phyloP scores from a whole-genome alignment of 2,113 vertebrate species.

The Periophthalmodon schlosseri region DNA sequence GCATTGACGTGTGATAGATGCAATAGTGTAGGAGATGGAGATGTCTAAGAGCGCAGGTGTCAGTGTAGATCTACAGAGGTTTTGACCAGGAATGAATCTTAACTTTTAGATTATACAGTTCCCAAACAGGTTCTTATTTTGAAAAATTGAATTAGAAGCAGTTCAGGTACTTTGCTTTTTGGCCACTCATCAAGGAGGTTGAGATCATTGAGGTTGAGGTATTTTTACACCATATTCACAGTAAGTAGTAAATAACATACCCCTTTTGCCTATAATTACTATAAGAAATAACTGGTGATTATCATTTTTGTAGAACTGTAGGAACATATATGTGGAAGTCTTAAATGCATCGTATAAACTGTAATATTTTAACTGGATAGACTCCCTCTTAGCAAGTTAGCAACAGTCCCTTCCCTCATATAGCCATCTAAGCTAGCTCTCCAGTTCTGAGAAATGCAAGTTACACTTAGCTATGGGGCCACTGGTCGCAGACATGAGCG shows the following conservation, averaged over 20 bases:
- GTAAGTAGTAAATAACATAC: neutral
- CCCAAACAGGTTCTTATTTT: neutral
- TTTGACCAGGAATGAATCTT: neutral
- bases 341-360: too few relatives aligned
- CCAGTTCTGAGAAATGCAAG: constrained; percentile 40
- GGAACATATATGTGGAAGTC: too few relatives aligned
- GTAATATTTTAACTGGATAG: neutral
- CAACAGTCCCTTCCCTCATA: too few relatives aligned
- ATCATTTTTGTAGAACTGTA: too few relatives aligned
- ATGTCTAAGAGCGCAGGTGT: neutral
- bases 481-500: constrained; percentile 83
- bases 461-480: constrained; percentile 87
- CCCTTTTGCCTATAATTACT: neutral
- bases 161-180: neutral
- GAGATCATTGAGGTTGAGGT: neutral
- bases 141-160: neutral
- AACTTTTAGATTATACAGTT: neutral
- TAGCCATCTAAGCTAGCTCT: neutral
- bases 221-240: neutral
- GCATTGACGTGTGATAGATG: constrained; percentile 39
- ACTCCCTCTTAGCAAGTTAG: too few relatives aligned
- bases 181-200: neutral
- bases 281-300: neutral
- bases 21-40: constrained; percentile 32
- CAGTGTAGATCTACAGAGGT: neutral